A percentile compares a stretch with the other conserved stretches of the same genome.
These are phyloP conservation scores for Myotis findleyi DNA, from an alignment of 2,797 vertebrate species.

Conservation along the genomic window DNA sequence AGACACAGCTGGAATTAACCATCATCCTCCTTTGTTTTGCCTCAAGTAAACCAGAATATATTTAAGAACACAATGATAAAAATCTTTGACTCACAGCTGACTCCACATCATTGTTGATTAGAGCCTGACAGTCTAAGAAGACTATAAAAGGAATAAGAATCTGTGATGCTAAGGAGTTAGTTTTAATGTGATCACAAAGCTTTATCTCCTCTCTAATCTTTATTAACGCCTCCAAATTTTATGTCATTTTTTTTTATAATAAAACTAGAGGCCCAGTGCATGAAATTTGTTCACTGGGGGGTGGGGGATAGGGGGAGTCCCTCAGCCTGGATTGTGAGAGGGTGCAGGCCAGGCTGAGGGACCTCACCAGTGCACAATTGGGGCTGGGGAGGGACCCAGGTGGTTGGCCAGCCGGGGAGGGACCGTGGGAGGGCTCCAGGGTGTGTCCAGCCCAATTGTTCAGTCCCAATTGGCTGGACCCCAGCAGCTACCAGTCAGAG, in stretches of 20 bases:
- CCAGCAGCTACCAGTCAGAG: no score
- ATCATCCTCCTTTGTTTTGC: conserved; percentile 35
- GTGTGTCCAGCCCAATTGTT: no score
- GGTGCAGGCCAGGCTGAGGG: no score
- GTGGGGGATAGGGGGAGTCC: no score
- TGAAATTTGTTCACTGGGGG: no score
- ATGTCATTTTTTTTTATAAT: not conserved
- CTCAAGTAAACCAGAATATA: conserved; percentile 23
- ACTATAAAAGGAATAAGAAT: conserved; percentile 8
- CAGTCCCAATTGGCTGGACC: no score
- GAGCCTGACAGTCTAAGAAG: not conserved
- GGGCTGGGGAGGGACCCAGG: no score
- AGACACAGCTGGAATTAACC: conserved; percentile 22
- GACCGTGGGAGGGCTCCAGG: no score
- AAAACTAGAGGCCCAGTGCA: not conserved
- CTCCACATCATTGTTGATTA: conserved; percentile 14
- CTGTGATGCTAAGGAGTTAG: not conserved
- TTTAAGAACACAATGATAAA: conserved; percentile 14
- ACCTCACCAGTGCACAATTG: no score
- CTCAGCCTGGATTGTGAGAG: no score
- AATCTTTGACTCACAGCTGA: conserved; percentile 34
- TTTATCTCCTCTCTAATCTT: not conserved
- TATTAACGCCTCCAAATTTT: not conserved
- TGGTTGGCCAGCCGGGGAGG: no score
- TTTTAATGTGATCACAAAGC: not conserved